A percentile compares a stretch with the other conserved stretches of the same genome.
These are phyloP conservation scores for Manduca sexta DNA, from an alignment of 1,140 invertebrate species.

Conservation along the genomic window DNA sequence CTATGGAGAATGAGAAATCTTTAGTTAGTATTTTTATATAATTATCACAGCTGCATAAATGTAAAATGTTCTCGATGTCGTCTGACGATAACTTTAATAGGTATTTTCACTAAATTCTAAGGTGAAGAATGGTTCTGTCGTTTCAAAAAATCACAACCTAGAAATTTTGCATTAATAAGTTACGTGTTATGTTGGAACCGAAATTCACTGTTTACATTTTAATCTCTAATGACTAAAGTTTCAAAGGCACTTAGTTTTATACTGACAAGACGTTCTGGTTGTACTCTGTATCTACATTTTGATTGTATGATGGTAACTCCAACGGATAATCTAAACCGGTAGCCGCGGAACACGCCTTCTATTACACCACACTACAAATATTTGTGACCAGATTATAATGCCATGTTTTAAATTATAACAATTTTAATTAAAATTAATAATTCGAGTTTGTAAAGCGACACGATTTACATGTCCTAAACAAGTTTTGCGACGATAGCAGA, in stretches of 20 bases:
- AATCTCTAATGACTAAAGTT: conserved; percentile 68
- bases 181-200: conserved; percentile 30
- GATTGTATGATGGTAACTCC: conserved; percentile 70
- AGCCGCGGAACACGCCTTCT: conserved; percentile 17
- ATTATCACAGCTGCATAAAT: conserved; percentile 8
- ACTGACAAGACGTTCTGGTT: conserved; percentile 62
- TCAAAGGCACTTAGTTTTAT: conserved; percentile 66
- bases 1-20: conserved; percentile 3
- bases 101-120: conserved; percentile 1
- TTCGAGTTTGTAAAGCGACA: too few species aligned
- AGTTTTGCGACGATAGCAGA: too few species aligned
- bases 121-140: not conserved
- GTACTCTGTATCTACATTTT: conserved; percentile 67
- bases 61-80: conserved; percentile 13
- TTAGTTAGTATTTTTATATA: not conserved
- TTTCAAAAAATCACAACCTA: conserved; percentile 48
- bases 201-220: conserved; percentile 41
- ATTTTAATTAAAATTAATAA: too few species aligned
- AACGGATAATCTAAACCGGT: conserved; percentile 38
- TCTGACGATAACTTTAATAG: not conserved
- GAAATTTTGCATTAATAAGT: conserved; percentile 43
- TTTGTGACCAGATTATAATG: too few species aligned
- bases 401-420: too few species aligned
- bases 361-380: conserved; percentile 1
- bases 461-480: too few species aligned